phyloP scores from a whole-genome alignment of 2,797 vertebrate genomes.

The Danio aesculapii region DNA sequence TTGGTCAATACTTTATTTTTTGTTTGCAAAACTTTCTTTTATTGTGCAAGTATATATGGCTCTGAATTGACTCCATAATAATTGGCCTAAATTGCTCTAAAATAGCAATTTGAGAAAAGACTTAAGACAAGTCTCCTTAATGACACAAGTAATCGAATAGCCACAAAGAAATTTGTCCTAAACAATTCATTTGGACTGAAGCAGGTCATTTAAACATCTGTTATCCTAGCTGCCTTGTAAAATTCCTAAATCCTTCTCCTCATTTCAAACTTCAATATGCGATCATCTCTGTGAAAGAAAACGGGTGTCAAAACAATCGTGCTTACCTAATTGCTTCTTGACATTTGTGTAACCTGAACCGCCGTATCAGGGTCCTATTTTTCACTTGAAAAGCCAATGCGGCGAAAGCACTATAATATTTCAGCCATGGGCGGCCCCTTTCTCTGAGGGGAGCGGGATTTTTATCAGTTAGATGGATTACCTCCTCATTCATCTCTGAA shows the following conservation, averaged over 20 bases:
- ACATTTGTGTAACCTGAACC: slow-evolving; percentile 39
- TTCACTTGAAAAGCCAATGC: slow-evolving; percentile 38
- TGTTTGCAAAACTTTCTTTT: too few species aligned
- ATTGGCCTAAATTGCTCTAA: not conserved
- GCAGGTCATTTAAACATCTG: not conserved
- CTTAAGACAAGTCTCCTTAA: not conserved
- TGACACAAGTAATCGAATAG: not conserved
- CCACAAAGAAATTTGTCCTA: too few species aligned
- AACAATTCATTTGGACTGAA: not conserved
- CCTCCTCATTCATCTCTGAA: slow-evolving; percentile 45
- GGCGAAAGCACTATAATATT: slow-evolving; percentile 47
- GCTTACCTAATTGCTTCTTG: slow-evolving; percentile 46
- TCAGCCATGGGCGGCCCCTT: slow-evolving; percentile 30
- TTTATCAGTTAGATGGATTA: slow-evolving; percentile 55
- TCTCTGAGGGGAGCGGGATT: slow-evolving; percentile 37
- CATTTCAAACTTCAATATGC: not conserved
- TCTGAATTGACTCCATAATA: too few species aligned
- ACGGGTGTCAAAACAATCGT: slow-evolving; percentile 25
- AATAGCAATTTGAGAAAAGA: not conserved
- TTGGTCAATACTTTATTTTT: too few species aligned
- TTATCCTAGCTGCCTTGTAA: not conserved
- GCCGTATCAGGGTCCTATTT: slow-evolving; percentile 29
- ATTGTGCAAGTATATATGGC: too few species aligned
- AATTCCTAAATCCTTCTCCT: not conserved
- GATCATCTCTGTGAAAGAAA: not conserved